Conservation (phyloP, 2,113 vertebrate genomes). For the human (Homo sapiens) region DNA sequence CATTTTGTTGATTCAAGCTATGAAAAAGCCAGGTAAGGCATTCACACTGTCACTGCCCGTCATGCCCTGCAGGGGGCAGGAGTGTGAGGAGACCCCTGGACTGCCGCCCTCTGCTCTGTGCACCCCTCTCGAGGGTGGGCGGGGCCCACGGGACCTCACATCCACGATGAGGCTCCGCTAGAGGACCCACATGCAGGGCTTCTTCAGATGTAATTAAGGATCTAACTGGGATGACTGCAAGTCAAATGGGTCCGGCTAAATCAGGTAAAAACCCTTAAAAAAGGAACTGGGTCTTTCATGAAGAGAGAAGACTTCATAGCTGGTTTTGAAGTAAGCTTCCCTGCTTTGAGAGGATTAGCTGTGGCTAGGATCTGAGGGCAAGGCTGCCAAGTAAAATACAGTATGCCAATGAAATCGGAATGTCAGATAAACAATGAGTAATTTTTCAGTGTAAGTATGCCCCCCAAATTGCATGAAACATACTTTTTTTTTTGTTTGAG, state of each 20-base stretch:
- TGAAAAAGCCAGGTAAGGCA: fast-evolving
- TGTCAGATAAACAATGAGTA: background rate
- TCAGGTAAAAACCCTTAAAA: background rate
- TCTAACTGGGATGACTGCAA: no score
- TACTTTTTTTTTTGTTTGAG: no score
- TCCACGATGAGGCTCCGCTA: background rate
- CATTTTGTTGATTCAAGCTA: background rate
- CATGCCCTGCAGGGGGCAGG: fast-evolving
- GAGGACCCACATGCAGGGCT: fast-evolving
- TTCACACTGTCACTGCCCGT: background rate
- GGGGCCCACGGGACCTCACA: background rate
- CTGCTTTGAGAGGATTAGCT: fast-evolving
- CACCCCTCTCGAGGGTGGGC: no score
- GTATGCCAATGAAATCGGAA: no score
- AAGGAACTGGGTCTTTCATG: background rate
- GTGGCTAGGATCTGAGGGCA: background rate
- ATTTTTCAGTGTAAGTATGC: no score
- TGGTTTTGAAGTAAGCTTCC: background rate
- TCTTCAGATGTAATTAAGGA: background rate
- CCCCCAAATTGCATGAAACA: background rate
- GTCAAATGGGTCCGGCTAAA: background rate
- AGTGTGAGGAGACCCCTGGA: background rate
- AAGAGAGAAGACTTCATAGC: no score
- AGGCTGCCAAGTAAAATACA: background rate
- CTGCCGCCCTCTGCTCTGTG: fast-evolving